Conservation (phyloP, 1,140 invertebrate genomes). For the Drosophila sulfurigaster region DNA sequence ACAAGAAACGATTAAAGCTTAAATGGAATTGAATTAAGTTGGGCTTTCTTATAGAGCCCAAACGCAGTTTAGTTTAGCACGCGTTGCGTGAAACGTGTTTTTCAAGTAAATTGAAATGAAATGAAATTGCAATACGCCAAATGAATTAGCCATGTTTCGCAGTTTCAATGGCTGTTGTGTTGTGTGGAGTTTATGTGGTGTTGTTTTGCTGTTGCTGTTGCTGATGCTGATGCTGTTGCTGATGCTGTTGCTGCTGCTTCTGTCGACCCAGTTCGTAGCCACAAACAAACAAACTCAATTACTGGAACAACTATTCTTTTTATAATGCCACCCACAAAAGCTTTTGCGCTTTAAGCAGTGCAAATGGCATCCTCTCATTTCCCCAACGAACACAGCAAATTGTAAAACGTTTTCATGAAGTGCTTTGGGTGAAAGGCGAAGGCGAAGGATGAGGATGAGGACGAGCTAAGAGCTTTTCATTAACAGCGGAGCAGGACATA, state of each 20-base stretch:
- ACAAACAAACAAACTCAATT: slow-evolving; percentile 57
- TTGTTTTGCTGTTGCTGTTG: not conserved
- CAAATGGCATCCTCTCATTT: slow-evolving; percentile 35
- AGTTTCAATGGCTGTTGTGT: not conserved
- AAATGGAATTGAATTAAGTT: too few species aligned
- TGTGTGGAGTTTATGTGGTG: slow-evolving; percentile 6
- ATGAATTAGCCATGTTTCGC: slow-evolving; percentile 30
- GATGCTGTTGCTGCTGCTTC: not conserved
- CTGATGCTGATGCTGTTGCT: not conserved
- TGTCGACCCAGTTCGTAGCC: slow-evolving; percentile 40
- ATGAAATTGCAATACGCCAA: slow-evolving; percentile 19
- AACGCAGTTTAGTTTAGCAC: too few species aligned
- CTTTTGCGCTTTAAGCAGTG: slow-evolving; percentile 31
- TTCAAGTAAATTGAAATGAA: slow-evolving; percentile 23
- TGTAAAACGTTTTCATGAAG: slow-evolving; percentile 54
- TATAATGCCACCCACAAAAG: slow-evolving; percentile 47
- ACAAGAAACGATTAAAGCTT: too few species aligned
- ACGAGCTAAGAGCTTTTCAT: slow-evolving; percentile 52
- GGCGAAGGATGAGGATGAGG: not conserved
- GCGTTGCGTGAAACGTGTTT: not conserved
- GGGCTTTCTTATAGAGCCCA: too few species aligned
- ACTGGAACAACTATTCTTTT: slow-evolving; percentile 52
- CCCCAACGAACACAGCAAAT: slow-evolving; percentile 28
- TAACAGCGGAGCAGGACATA: slow-evolving; percentile 52
- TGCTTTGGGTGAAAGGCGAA: slow-evolving; percentile 1